Base-by-base conservation (phyloP, 2,797 vertebrate genomes). In the Anableps anableps region DNA sequence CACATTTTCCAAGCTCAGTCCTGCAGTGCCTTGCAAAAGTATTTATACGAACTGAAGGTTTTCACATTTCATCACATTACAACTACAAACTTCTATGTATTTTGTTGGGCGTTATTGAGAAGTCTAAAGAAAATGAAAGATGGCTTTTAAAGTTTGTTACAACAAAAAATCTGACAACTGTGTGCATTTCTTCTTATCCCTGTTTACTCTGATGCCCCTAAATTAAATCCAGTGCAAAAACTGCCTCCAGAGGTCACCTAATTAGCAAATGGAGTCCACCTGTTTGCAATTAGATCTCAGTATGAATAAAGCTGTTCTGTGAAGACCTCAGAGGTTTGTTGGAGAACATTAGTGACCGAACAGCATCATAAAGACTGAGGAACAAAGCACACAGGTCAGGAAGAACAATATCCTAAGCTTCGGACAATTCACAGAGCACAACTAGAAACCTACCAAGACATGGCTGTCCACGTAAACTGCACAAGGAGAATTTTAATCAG, bases 1-100 rank as follows among this genome's bases (percentile, higher is more conserved):
- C 29, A 0, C 76, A 71, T 78, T 51, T 64, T 77, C 82, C 45
- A 82, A 85, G 83, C 73, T 73, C 74, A 81, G 76, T 77, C 78
- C 41, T 29, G 43, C 14, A 29, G 43, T n/a, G 68, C 41, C 68
- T 71, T 17, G 41, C 43, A 71, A 47, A 45, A 29, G n/a, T 71
- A 43, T 71, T 71, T 71, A 71, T 47, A 47, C 2, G 14, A 47
- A 47, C 68, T 29, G 43, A 71, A 71, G 8, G 36, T 71, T 47
- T 71, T 71, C 41, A 45, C 26, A 71, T 45, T 29, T 45, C n/a
- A 14, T 71, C 41, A 17, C 43, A 71, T n/a, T 47, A 71, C 5
- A 26, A 43, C 38, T 29, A 47, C 68, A 45, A 9, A 29, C 6
- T 2, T 13, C 64, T 2, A 26, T 38, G 36, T 10, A 36, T 36